Base-by-base conservation (phyloP, 2,888 invertebrate genomes). In the Diachrysia chrysitis region DNA sequence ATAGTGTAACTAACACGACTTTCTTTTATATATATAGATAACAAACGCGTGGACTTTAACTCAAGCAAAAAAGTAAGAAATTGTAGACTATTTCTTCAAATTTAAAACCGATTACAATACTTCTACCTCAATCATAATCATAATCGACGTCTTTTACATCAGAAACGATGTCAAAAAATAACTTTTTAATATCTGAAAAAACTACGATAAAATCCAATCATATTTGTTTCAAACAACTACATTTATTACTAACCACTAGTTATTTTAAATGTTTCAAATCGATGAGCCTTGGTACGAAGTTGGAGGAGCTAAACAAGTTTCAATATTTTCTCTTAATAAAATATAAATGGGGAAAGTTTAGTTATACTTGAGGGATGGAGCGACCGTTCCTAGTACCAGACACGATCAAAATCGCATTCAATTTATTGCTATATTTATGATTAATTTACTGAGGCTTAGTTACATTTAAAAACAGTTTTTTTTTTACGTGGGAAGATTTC, bases 341-440 rank as follows among this genome's bases (percentile, higher is more conserved):
- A 92, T 91, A 91, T 91, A 90, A 90, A 92, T 92, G 89, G 87
- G 79, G 73, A 89, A 91, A 92, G 87, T 92, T 92, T 89, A 82
- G 84, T 85, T 85, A 80, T 82, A 77, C 81, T 78, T 82, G 70
- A 83, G 61, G 74, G 73, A 83, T 81, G 74, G 59, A 76, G 72
- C 71, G 66, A 62, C 68, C 68, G 74, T 73, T 68, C 59, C 70
- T 71, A 67, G 76, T 79, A 63, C 65, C 71, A 73, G 72, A 71
- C 78, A 72, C 76, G 71, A 72, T 62, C 71, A 73, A 78, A 72
- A 76, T 73, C 54, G 64, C 71, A 71, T 71, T 78, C 64, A 82
- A 74, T 78, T 78, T 78, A 72, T 73, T 73, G 63, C 59, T 57
- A 62, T 70, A 72, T 71, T 68, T 69, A 63, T 71, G 68, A 58